Conservation (phyloP, 2,797 vertebrate genomes). For the Onychomys torridus region DNA sequence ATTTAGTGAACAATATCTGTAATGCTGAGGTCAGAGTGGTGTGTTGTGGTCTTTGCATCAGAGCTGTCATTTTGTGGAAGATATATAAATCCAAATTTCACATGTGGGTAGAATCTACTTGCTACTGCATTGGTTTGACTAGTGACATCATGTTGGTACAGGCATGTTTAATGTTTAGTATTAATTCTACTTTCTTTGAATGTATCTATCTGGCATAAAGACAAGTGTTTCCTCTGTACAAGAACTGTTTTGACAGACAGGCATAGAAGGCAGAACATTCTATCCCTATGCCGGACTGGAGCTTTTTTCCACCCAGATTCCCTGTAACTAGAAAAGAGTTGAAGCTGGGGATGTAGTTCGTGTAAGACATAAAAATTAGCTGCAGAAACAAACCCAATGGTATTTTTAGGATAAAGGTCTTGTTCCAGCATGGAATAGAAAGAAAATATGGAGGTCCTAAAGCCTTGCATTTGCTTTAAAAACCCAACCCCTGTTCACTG, state of each 20-base stretch:
- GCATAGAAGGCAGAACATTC: constrained; percentile 51
- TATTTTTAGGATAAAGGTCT: neutral
- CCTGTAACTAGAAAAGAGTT: neutral
- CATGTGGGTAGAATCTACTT: accelerated
- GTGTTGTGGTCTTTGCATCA: neutral
- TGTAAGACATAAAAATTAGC: neutral
- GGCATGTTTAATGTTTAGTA: constrained; percentile 49
- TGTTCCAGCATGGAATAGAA: neutral
- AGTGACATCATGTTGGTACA: constrained; percentile 54
- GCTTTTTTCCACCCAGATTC: constrained; percentile 55
- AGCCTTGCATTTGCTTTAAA: neutral
- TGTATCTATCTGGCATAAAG: constrained; percentile 62
- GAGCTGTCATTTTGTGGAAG: neutral
- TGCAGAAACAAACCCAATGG: neutral
- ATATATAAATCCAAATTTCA: neutral
- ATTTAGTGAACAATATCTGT: neutral
- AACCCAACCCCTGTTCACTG: neutral
- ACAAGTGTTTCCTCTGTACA: constrained; percentile 65
- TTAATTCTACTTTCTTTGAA: constrained; percentile 76
- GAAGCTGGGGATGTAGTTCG: neutral
- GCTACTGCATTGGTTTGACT: constrained; percentile 30
- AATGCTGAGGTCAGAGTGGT: neutral
- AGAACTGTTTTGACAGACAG: constrained; percentile 69
- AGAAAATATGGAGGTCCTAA: neutral
- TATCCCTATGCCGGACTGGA: constrained; percentile 47